Evolutionary conservation across 1,140 invertebrate species (phyloP), one percentile per base, ranked within the genome.

Genomic region (Heliconius hermathena): DNA sequence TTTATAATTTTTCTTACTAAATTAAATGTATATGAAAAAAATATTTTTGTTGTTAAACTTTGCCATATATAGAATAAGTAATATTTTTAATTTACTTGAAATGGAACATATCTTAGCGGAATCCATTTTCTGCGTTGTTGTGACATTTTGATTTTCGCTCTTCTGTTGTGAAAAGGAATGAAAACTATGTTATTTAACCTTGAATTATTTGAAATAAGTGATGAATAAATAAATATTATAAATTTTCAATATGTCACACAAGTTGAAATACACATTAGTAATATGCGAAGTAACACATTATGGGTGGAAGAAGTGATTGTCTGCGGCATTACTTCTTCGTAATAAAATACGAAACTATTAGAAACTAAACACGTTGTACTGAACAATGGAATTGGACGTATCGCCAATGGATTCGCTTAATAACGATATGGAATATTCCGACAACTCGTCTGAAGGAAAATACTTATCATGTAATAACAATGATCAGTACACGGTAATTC

Each of bases 81-180:
- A 26, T 26, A 66, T 66, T 26, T 66, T 22, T 52, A 22, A 26
- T 29, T 70, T 75, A 76, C 78, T 33, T 80, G 73, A 76, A 84
- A 82, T 71, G 81, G 75, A 82, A 85, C 82, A 81, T 79, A 74
- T 60, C 71, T 81, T 83, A 83, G 80, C 78, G 90, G 93, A 88
- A 89, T 93, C 93, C 93, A 94, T 94, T 94, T 94, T 94, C 93
- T 91, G 89, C 88, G 90, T 94, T 94, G 93, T 94, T 94, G 93
- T 94, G 93, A 94, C 93, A 93, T 93, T 93, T 94, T 93, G 85
- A 82, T 83, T 89, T 90, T 89, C 88, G 85, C 86, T 88, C 83
- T 86, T 87, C 84, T 85, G 85, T 85, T 86, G 79, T 85, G 79
- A 87, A 85, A 88, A 88, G 66, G 75, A 86, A 88, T 87, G 81